These are phyloP conservation scores for Limanda limanda DNA, from an alignment of 2,113 vertebrate genomes.

Conservation along the genomic window DNA sequence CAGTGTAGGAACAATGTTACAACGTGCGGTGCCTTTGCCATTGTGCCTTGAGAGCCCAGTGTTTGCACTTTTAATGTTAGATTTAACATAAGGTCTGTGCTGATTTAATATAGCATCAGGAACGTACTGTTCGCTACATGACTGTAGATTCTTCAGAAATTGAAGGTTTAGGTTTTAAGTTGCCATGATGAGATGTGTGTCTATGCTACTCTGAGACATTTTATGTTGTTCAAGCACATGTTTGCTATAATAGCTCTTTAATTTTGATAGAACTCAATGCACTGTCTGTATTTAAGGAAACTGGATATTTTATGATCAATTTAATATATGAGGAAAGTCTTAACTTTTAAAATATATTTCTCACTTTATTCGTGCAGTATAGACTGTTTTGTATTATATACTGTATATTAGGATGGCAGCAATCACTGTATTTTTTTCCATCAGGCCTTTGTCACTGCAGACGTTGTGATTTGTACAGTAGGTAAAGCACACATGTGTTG, in stretches of 20 bases:
- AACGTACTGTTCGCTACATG: background rate
- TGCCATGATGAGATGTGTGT: background rate
- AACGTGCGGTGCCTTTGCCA: background rate
- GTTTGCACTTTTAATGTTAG: background rate
- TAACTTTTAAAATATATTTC: background rate
- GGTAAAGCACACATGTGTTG: background rate
- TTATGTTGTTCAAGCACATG: background rate
- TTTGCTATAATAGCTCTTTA: background rate
- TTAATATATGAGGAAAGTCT: constrained; percentile 4
- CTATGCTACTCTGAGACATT: background rate
- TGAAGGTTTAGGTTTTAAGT: background rate
- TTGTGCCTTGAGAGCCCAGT: constrained; percentile 12
- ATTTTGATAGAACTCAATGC: background rate
- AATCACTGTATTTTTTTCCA: constrained; percentile 22
- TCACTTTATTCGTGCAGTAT: background rate
- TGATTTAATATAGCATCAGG: background rate
- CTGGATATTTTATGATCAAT: background rate
- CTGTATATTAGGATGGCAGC: background rate
- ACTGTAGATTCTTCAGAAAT: too few species aligned
- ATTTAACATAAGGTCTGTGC: background rate
- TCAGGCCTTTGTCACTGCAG: background rate
- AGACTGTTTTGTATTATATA: constrained; percentile 9
- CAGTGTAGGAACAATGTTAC: background rate
- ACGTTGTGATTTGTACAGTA: background rate
- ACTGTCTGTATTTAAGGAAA: constrained; percentile 9